Evolutionary conservation across 2,888 invertebrate genomes (phyloP).

Genomic region (Seladonia tumulorum): DNA sequence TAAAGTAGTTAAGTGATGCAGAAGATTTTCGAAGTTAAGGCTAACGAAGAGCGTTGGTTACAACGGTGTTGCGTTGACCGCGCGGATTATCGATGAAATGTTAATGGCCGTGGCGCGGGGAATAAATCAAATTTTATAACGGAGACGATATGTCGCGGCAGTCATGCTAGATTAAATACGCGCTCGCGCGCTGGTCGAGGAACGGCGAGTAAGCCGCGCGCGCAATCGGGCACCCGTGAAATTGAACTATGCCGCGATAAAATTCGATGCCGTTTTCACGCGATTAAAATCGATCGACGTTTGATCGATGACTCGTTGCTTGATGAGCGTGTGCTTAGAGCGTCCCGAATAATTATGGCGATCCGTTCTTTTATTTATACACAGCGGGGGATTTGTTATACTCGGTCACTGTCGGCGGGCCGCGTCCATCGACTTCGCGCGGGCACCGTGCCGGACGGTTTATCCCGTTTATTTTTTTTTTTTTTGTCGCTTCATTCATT

Average conservation of each 20-base stretch:
- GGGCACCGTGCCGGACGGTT: background rate
- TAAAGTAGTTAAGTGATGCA: background rate
- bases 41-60: background rate
- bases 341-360: background rate
- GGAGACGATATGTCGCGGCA: slow-evolving; percentile 48
- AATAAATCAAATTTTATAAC: slow-evolving; percentile 58
- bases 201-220: slow-evolving; percentile 43
- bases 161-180: slow-evolving; percentile 53
- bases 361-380: background rate
- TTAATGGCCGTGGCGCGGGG: slow-evolving; percentile 41
- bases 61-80: background rate
- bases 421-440: background rate
- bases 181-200: slow-evolving; percentile 24
- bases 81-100: slow-evolving; percentile 44
- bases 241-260: slow-evolving; percentile 49
- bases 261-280: slow-evolving; percentile 41
- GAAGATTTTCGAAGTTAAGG: background rate
- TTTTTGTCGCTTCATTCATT: background rate
- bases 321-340: slow-evolving; percentile 7
- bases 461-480: background rate
- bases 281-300: slow-evolving; percentile 49
- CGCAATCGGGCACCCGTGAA: slow-evolving; percentile 45
- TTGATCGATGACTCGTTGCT: slow-evolving; percentile 33
- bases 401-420: background rate
- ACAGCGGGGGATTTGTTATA: background rate